phyloP scores from a whole-genome alignment of 2,888 invertebrate species.

The Willowsia nigromaculata region DNA sequence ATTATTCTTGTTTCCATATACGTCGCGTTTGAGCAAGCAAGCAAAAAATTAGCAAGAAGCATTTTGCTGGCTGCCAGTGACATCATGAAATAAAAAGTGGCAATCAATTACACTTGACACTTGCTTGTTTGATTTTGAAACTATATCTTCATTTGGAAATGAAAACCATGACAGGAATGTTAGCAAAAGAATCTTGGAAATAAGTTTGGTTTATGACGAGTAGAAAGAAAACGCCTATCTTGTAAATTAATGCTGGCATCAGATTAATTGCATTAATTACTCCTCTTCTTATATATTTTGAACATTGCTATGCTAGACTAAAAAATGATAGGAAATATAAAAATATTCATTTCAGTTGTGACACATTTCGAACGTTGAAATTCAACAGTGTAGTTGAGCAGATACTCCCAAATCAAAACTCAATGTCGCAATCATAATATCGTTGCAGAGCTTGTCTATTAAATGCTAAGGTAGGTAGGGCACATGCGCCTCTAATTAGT shows the following conservation, averaged over 20 bases:
- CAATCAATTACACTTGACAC: neutral
- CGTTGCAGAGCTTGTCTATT: neutral
- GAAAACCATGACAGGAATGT: neutral
- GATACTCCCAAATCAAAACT: slow-evolving; percentile 11
- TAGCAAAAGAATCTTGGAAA: neutral
- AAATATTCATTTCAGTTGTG: neutral
- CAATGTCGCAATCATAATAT: slow-evolving; percentile 49
- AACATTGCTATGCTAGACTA: too few relatives aligned
- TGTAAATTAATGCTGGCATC: neutral
- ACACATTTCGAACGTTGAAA: neutral
- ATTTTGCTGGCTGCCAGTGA: neutral
- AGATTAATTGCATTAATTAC: slow-evolving; percentile 39
- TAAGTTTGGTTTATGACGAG: neutral
- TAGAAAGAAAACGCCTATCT: neutral
- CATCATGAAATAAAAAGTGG: neutral
- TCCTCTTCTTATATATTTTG: too few relatives aligned
- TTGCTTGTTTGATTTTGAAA: neutral
- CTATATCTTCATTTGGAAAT: neutral
- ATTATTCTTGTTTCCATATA: slow-evolving; percentile 29
- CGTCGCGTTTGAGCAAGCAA: neutral
- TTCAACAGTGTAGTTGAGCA: neutral
- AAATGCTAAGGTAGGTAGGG: neutral
- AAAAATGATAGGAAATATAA: neutral
- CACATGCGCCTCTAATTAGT: slow-evolving; percentile 68
- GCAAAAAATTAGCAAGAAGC: neutral